Evolutionary conservation across 1,140 invertebrate genomes (phyloP), one percentile per base, ranked within the genome.

Genomic region (Aphaenogaster floridana): DNA sequence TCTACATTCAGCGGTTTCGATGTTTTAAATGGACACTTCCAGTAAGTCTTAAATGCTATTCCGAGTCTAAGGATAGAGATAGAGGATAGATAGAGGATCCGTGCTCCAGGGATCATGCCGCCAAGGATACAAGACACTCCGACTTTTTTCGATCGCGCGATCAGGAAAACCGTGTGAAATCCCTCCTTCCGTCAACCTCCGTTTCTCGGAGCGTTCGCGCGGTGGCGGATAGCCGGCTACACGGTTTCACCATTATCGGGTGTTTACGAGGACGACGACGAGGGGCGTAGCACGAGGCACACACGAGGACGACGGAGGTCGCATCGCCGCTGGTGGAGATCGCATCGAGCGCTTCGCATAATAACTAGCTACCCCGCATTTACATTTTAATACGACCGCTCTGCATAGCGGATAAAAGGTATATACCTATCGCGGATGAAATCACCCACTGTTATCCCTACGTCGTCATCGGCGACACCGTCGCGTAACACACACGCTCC

Each of bases 211-310:
- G 15, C 63, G 21, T 34, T 63, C 50, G 87, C 87, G 86, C 61
- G 61, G 64, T 54, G 79, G 28, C 61, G 89, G 69, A 78, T 87
- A 84, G 84, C 69, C 57, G 85, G 88, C 83, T 92, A 93, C 92
- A 93, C 91, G 91, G 92, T 93, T 93, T 93, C 74, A 85, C 92
- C 92, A 93, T 93, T 93, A 93, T 93, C 90, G 92, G 91, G 91
- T 93, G 92, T 93, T 93, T 93, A 93, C 90, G 92, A 88, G 79
- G 63, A 88, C 72, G 86, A 91, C 86, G 89, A 86, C 79, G 88
- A 80, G 61, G 86, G 80, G 72, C 50, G 63, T 42, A 86, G 81
- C 59, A 88, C 66, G 88, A 77, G 83, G 86, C 86, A 88, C 89
- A 90, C 80, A 89, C 87, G 90, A 87, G 74, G 86, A 85, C 79